phyloP scores from a whole-genome alignment of 2,888 invertebrate genomes.

The Patella depressa region DNA sequence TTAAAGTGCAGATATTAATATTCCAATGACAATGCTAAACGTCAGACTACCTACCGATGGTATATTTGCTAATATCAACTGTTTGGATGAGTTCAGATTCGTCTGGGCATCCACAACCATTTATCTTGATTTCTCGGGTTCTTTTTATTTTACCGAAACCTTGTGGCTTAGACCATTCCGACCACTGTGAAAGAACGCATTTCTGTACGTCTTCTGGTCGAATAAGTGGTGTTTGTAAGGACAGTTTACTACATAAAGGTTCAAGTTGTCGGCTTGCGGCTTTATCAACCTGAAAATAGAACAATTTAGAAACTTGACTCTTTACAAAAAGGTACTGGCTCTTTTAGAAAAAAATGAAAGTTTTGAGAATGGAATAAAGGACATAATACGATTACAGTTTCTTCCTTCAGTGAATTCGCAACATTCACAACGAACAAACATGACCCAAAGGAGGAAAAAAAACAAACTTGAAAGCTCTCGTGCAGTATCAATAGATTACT shows the following conservation, averaged over 20 bases:
- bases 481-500: background rate
- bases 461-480: too few relatives aligned
- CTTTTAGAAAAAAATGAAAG: too few relatives aligned
- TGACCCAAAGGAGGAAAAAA: too few relatives aligned
- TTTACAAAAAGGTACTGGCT: too few relatives aligned
- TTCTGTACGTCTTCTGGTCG: slow-evolving; percentile 13
- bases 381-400: too few relatives aligned
- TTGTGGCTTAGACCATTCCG: slow-evolving; percentile 19
- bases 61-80: slow-evolving; percentile 20
- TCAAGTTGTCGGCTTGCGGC: background rate
- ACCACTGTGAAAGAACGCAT: slow-evolving; percentile 24
- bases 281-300: background rate
- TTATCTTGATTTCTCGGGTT: slow-evolving; percentile 9
- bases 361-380: too few relatives aligned
- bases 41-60: background rate
- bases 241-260: background rate
- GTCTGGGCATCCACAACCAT: slow-evolving; percentile 27
- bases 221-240: background rate
- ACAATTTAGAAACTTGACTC: too few relatives aligned
- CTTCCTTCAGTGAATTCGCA: too few relatives aligned
- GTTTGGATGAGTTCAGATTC: slow-evolving; percentile 18
- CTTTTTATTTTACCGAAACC: slow-evolving; percentile 25
- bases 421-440: too few relatives aligned
- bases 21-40: too few relatives aligned
- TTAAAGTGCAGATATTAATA: too few relatives aligned